Percentiles rank a stretch among this genome's conserved stretches.
Conservation (phyloP, 92 coral and sea anemone genomes). For the Actinostola sp. region DNA sequence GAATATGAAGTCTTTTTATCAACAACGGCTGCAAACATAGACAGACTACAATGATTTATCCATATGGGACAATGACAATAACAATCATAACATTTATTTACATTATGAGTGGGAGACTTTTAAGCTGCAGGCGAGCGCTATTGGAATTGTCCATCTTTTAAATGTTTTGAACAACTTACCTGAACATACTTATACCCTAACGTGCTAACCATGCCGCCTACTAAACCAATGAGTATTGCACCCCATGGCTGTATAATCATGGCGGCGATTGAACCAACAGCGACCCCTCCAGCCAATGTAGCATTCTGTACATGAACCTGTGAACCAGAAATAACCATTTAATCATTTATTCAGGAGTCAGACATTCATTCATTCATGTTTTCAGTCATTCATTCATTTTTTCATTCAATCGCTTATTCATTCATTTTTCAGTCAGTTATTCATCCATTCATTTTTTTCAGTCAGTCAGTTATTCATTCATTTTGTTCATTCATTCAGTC, state of each 20-base stretch:
- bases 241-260: conserved; percentile 90
- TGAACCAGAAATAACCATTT: not conserved
- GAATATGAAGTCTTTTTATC: conserved; percentile 72
- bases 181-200: conserved; percentile 76
- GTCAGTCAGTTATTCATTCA: not conserved
- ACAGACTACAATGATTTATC: too few relatives aligned
- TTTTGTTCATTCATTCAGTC: too few relatives aligned
- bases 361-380: not conserved
- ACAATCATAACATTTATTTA: too few relatives aligned
- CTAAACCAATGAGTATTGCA: conserved; percentile 66
- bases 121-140: too few relatives aligned
- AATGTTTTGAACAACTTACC: too few relatives aligned
- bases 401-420: not conserved
- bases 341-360: not conserved
- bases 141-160: too few relatives aligned
- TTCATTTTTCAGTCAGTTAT: not conserved
- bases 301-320: conserved; percentile 98
- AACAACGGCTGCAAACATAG: conserved; percentile 74
- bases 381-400: too few relatives aligned
- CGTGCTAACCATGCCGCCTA: conserved; percentile 72
- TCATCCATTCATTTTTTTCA: conserved; percentile 2
- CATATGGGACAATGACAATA: not conserved
- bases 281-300: conserved; percentile 93
- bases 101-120: too few relatives aligned
- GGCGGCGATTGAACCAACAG: conserved; percentile 84